A percentile compares a stretch with the other conserved stretches of the same genome.
Conservation (phyloP, 2,113 vertebrate species). For the Triplophysa siluroides region DNA sequence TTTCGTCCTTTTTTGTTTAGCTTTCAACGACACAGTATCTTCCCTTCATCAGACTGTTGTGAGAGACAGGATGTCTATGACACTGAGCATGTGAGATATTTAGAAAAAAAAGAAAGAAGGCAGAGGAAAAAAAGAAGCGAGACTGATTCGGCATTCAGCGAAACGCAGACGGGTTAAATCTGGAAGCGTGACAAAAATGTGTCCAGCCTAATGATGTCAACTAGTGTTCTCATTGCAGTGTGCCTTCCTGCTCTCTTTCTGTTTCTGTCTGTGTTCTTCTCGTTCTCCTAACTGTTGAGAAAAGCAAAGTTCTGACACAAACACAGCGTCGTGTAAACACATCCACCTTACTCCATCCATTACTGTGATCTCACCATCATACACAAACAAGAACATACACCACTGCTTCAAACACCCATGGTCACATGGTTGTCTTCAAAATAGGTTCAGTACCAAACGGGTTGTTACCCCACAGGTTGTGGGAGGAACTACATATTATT, state of each 20-base stretch:
- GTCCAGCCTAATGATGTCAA: constrained; percentile 75
- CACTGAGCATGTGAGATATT: constrained; percentile 62
- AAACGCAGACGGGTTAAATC: constrained; percentile 71
- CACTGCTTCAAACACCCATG: background rate
- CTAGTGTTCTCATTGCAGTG: constrained; percentile 60
- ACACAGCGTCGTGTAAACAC: constrained; percentile 11
- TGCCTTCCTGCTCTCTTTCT: constrained; percentile 43
- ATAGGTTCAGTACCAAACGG: too few species aligned
- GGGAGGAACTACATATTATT: too few species aligned
- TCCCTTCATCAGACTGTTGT: constrained; percentile 59
- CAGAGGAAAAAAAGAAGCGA: constrained; percentile 44
- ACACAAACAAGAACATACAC: constrained; percentile 37
- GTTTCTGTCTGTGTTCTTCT: background rate
- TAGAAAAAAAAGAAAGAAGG: constrained; percentile 50
- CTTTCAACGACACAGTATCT: constrained; percentile 53
- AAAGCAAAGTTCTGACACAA: constrained; percentile 36
- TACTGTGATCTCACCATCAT: constrained; percentile 41
- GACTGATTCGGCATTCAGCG: constrained; percentile 61
- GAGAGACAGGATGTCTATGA: constrained; percentile 57
- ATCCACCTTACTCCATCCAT: constrained; percentile 20
- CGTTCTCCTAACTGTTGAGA: constrained; percentile 21
- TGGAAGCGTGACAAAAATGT: constrained; percentile 77
- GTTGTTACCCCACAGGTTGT: too few species aligned
- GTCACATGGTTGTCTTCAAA: constrained; percentile 41
- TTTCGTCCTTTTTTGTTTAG: constrained; percentile 39